These are phyloP conservation scores for Planococcus citri DNA, from an alignment of 1,140 invertebrate genomes.

Conservation along the genomic window DNA sequence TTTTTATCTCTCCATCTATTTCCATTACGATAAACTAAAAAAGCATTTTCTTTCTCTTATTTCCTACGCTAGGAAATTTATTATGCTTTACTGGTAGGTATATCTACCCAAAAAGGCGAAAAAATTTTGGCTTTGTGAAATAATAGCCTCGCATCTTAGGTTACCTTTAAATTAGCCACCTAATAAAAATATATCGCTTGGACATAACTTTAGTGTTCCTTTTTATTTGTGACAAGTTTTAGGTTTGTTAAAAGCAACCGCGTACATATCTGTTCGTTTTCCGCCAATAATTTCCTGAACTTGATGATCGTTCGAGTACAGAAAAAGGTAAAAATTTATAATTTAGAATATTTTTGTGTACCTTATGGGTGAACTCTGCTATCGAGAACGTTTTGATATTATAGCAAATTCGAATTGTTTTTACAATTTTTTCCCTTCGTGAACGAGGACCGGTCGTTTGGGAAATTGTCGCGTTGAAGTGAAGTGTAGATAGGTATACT, in stretches of 20 bases:
- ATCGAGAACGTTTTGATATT: too few species aligned
- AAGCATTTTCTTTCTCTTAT: constrained; percentile 13
- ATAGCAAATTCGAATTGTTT: too few species aligned
- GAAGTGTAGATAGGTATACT: too few species aligned
- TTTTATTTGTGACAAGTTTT: background rate
- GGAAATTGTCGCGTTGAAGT: too few species aligned
- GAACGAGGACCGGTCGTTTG: too few species aligned
- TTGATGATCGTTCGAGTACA: too few species aligned
- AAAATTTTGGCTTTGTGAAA: background rate
- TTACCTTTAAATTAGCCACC: background rate
- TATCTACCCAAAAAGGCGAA: background rate
- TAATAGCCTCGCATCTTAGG: background rate
- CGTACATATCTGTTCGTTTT: too few species aligned
- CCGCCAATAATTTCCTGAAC: too few species aligned
- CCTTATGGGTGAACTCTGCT: too few species aligned
- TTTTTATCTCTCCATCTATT: constrained; percentile 13
- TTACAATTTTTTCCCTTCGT: too few species aligned
- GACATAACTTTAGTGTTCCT: background rate
- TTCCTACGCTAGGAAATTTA: background rate
- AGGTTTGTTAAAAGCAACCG: background rate
- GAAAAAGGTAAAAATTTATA: too few species aligned
- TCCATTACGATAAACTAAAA: constrained; percentile 13
- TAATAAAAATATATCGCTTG: background rate
- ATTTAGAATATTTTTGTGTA: too few species aligned
- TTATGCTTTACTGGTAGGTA: background rate